A percentile compares a stretch with the other conserved stretches of the same genome.
Evolutionary conservation across 2,888 invertebrate genomes (phyloP).

Genomic region (Ferrisia virgata): DNA sequence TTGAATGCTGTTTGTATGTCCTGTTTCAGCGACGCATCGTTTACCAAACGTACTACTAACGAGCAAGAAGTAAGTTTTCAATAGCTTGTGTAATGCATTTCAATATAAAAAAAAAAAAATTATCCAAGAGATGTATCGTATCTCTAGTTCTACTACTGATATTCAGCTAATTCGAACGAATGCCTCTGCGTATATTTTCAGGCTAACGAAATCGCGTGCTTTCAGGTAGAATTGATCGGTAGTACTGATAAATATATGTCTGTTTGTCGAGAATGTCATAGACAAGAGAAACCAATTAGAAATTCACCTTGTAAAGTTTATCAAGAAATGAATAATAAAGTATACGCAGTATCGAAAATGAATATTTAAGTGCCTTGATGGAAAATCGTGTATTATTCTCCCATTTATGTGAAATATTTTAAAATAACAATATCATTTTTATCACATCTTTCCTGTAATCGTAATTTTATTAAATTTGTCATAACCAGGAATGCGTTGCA

Average conservation of each 20-base stretch:
- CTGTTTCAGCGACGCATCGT: conserved; percentile 57
- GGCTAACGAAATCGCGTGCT: conserved; percentile 24
- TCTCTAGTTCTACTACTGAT: too few relatives aligned
- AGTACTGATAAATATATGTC: conserved; percentile 59
- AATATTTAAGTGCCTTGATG: not conserved
- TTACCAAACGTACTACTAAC: conserved; percentile 56
- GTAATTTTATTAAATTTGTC: too few relatives aligned
- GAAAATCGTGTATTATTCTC: not conserved
- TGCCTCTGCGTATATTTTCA: not conserved
- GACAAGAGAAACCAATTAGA: conserved; percentile 48
- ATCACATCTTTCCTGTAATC: too few relatives aligned
- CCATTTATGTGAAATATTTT: too few relatives aligned
- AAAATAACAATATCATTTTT: too few relatives aligned
- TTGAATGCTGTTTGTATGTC: conserved; percentile 59
- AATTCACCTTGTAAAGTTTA: conserved; percentile 49
- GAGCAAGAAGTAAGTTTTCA: conserved; percentile 54
- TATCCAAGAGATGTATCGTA: too few relatives aligned
- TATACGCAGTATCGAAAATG: not conserved
- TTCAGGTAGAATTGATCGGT: conserved; percentile 59
- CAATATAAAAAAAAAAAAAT: too few relatives aligned
- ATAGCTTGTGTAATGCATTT: not conserved
- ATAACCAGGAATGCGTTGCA: too few relatives aligned
- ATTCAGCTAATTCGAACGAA: not conserved
- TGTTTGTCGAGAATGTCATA: conserved; percentile 57
- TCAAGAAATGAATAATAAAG: not conserved